Evolutionary conservation across 2,113 vertebrate species (phyloP), one percentile per base, ranked within the genome.

Genomic region (Myotis davidii): DNA sequence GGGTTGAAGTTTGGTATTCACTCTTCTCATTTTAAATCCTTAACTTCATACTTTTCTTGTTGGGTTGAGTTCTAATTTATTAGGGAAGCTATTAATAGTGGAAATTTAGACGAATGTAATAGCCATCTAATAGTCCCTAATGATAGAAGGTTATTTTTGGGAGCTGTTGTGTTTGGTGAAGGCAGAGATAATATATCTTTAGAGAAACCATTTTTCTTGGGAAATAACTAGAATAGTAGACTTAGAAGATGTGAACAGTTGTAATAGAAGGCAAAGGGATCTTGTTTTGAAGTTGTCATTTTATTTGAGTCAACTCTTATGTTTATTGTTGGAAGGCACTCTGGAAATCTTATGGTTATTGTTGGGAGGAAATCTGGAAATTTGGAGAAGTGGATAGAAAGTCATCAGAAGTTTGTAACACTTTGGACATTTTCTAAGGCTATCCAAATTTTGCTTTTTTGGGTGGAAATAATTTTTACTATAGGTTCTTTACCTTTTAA

Each of bases 81-180:
- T 90, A 59, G 79, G 45, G 32, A 82, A 73, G 29, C 52, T 83
- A 7, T 76, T 37, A 64, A 50, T 37, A 77, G 81, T 85, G 29
- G 61, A 73, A 83, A 89, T 91, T 82, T 91, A 39, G 14, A 95
- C 78, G 61, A 69, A 17, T 77, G 13, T 83, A 52, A 59, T 88
- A 83, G 59, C 56, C 34, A 95, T 64, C n/a, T 83, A 59, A 52
- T 81, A 92, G 13, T 95, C 45, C 34, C 61, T 34, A 56, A 88
- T 77, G 27, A 34, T 52, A 21, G 39, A 82, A 88, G 21, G 32
- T 85, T 82, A 34, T 81, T 95, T 88, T n/a, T 34, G n/a, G 82
- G 73, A 93, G 37, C 18, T 91, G 32, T 85, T 96, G 29, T 45
- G 21, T 82, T 93, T 94, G 81, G 20, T 78, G 87, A 82, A 86